Base-by-base conservation (phyloP, 2,113 vertebrate genomes). In the Colistium nudipinnis region DNA sequence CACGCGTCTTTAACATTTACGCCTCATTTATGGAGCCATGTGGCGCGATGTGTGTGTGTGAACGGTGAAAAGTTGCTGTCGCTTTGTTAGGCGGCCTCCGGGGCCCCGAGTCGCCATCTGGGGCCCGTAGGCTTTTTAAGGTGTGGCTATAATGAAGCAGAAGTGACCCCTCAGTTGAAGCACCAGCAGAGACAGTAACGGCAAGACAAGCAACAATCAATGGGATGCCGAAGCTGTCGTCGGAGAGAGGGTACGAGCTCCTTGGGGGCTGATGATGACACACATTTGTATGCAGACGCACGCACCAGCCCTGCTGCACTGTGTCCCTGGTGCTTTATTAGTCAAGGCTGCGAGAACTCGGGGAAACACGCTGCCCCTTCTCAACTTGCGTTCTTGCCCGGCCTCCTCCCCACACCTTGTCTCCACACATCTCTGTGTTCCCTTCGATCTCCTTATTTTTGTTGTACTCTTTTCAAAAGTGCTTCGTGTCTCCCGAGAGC, bases 241-340 rank as follows among this genome's bases (percentile, higher is more conserved):
- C 53, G 17, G 61, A 70, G 61, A 70, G 13, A 70, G 45, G 73
- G 57, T 24, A 31, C 43, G 8, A 67, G 30, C 30, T 76, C 70
- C 35, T 53, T 49, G 25, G 70, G 53, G 28, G 61, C 45, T 55
- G 56, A 65, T 60, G 56, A 62, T 6, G 19, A 72, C 44, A 67
- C 35, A 52, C 25, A 19, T 13, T 45, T 16, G 27, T n/a, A 41
- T 22, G 20, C 35, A 43, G 31, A n/a, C n/a, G 28, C 38, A 47
- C 44, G 60, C 17, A 61, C 25, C 4, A 8, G 7, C 36, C 19
- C 49, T n/a, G n/a, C 52, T 35, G 33, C 17, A 45, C 62, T 19
- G 47, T 48, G 9, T 82, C 66, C 69, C 57, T 22, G 14, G 80
- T 76, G 79, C 44, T 80, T 74, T 68, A 81, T 89, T 83, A 79